Base-by-base conservation (phyloP, 2,888 invertebrate genomes). In the Fragum sueziense region DNA sequence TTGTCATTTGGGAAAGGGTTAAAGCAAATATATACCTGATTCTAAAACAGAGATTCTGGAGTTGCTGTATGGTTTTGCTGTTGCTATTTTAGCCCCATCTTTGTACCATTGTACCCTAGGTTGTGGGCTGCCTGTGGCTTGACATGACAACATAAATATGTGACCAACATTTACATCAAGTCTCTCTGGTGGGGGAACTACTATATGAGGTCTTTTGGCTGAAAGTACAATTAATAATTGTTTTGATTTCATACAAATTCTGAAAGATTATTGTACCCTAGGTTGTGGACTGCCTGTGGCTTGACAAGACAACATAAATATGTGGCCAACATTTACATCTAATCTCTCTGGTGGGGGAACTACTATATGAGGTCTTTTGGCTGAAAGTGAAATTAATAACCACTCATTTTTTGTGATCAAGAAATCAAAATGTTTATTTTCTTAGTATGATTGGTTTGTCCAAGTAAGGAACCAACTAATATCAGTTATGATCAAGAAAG, bases 81-180 rank as follows among this genome's bases (percentile, higher is more conserved):
- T 4, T 1, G 65, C 65, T 51, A 91, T 80, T 70, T 87, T 88
- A 14, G 80, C 84, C 6, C 91, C 91, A 74, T 92, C 88, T 70
- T 89, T 90, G 85, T 90, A 90, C 92, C 92, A 92, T 33, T 86
- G 86, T 4, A 89, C 84, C n/a, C 87, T 65, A 3, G 92, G 92
- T 7, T 87, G 84, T 6, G 92, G 92, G 51, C 84, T 86, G 0
- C 91, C 91, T 11, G 85, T 83, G 1, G 91, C 90, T 71, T 90
- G 90, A 71, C 92, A 92, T 6, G 90, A 90, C 70, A 92, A 80
- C 79, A 92, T 84, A 74, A 92, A 90, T 72, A 91, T 91, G 29
- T 87, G 86, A 1, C 90, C 91, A 1, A 86, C 87, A 70, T 88
- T 87, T 71, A 91, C 90, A 57, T 89, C 88, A 31, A 90, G 86